Evolutionary conservation across 2,113 vertebrate species (phyloP).

Genomic region (Sylvilagus bachmani): DNA sequence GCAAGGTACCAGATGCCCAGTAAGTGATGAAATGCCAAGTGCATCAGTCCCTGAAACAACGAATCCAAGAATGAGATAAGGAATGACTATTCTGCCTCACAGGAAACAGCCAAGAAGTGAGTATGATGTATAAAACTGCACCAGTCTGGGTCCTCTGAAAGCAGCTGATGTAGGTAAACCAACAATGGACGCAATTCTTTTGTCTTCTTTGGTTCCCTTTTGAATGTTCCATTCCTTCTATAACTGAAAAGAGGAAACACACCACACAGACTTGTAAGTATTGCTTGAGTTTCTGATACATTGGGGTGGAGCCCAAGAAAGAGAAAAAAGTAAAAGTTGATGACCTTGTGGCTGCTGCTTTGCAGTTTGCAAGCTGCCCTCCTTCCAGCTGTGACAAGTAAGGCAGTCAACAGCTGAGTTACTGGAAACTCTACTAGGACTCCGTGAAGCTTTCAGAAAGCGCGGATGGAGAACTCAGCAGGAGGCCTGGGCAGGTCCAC

Average conservation of each 20-base stretch:
- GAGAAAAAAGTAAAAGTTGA: neutral
- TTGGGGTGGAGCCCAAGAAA: neutral
- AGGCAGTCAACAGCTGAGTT: neutral
- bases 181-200: slow-evolving; percentile 80
- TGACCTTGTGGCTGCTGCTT: neutral
- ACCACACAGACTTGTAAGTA: slow-evolving; percentile 61
- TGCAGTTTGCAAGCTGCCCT: neutral
- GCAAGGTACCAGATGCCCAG: slow-evolving; percentile 78
- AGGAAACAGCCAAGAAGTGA: slow-evolving; percentile 71
- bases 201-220: slow-evolving; percentile 59
- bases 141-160: neutral
- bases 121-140: slow-evolving; percentile 25
- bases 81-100: slow-evolving; percentile 53
- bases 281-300: slow-evolving; percentile 64
- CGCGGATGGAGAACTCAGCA: neutral
- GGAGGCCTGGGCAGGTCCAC: neutral
- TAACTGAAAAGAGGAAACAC: slow-evolving; percentile 73
- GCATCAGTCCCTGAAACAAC: slow-evolving; percentile 81
- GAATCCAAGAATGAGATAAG: slow-evolving; percentile 75
- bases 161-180: slow-evolving; percentile 73
- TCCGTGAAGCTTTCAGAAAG: neutral
- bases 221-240: slow-evolving; percentile 58
- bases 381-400: neutral
- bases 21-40: slow-evolving; percentile 77
- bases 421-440: neutral